Base-by-base conservation (phyloP, 1,140 invertebrate genomes). In the Charaxes varanes region DNA sequence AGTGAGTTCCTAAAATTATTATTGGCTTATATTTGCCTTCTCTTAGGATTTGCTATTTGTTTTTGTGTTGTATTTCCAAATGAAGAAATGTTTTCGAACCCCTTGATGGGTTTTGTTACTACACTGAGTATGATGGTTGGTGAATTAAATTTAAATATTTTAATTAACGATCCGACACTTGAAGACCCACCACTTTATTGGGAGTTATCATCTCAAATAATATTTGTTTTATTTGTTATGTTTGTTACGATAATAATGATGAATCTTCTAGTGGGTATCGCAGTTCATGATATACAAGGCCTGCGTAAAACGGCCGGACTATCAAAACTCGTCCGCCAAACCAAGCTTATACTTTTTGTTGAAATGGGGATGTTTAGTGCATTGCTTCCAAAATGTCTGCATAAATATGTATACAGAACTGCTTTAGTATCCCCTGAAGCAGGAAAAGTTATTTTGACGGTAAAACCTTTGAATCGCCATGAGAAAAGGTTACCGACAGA, bases 51-150 rank as follows among this genome's bases (percentile, higher is more conserved):
- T 49, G 87, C 88, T 0, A 86, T 90, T 22, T 89, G 88, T 40
- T 90, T 90, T 43, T 88, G 87, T 44, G 88, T 90, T 0, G 86
- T 90, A n/a, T 90, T 90, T 51, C 86, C 87, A 4, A 81, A 87
- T 10, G 84, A 89, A 41, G 86, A 87, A 19, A 87, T 88, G 37
- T 90, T 90, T 59, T 85, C 85, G 0, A 87, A 88, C 69, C 85
- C 87, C 3, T 68, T 88, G 16, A 86, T 86, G 40, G 85, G 85
- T 0, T 78, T 89, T 5, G 88, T 91, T 6, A 90, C 88, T 61
- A 88, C 88, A 0, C 49, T 90, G 5, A 88, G 89, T 0, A 90
- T 90, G 88, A 91, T 91, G 89, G 88, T 89, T 1, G 90, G 90
- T 0, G 90, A 91, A 49, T 51, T 90, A 4, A 89, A 91, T 53